Conservation (phyloP, 1,140 invertebrate genomes). For the Hestina assimilis region DNA sequence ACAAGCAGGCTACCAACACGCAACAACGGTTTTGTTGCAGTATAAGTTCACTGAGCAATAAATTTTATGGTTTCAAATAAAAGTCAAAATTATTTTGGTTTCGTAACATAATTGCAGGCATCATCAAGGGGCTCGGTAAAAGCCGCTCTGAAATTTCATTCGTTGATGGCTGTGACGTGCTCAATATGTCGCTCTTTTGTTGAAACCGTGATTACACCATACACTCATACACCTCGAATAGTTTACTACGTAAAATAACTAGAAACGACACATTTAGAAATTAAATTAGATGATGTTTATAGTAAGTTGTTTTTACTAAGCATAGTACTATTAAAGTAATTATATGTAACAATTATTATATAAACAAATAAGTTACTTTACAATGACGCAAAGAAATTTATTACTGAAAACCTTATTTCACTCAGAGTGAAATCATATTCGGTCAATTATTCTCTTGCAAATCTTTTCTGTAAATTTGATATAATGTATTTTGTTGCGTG, state of each 20-base stretch:
- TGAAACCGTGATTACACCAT: slow-evolving; percentile 68
- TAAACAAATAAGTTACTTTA: no score
- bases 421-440: no score
- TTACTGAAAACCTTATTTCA: no score
- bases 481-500: no score
- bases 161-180: slow-evolving; percentile 52
- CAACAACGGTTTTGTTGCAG: no score
- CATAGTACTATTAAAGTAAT: neutral
- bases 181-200: slow-evolving; percentile 59
- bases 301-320: neutral
- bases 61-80: neutral
- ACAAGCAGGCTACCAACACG: no score
- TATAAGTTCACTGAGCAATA: neutral
- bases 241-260: slow-evolving; percentile 8
- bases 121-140: slow-evolving; percentile 53
- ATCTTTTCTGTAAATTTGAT: no score
- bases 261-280: neutral
- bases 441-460: no score
- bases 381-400: no score
- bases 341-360: no score
- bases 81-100: slow-evolving; percentile 2
- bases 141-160: slow-evolving; percentile 50
- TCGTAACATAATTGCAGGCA: slow-evolving; percentile 52
- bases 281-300: neutral
- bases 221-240: slow-evolving; percentile 30